phyloP scores from a whole-genome alignment of 2,888 invertebrate species.

The Ochropacha duplaris region DNA sequence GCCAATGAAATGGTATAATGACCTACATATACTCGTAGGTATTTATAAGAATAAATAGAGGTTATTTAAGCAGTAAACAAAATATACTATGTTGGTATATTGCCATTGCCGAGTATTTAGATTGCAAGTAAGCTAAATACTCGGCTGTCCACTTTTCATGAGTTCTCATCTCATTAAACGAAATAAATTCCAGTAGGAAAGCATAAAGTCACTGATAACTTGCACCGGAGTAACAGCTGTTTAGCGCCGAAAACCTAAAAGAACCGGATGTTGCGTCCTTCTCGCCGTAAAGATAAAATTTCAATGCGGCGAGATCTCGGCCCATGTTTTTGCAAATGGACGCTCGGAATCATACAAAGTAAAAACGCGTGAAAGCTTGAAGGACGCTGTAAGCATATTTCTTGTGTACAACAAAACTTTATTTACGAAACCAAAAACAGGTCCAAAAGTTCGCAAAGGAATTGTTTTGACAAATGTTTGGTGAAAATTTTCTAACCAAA shows the following conservation, averaged over 20 bases:
- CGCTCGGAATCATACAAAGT: constrained; percentile 19
- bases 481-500: neutral
- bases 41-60: no score
- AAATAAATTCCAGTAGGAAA: constrained; percentile 26
- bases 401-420: constrained; percentile 1
- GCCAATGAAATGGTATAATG: no score
- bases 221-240: constrained; percentile 13
- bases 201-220: constrained; percentile 21
- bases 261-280: constrained; percentile 43
- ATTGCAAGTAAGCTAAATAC: neutral
- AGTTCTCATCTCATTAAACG: constrained; percentile 32
- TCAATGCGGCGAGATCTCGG: constrained; percentile 29
- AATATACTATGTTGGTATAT: no score
- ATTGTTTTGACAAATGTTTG: neutral
- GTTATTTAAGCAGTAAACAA: no score
- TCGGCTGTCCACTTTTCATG: constrained; percentile 4
- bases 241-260: constrained; percentile 25
- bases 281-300: constrained; percentile 48
- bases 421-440: neutral
- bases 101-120: neutral
- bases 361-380: constrained; percentile 7
- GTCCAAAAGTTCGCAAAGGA: neutral
- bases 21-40: neutral
- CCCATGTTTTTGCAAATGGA: constrained; percentile 24
- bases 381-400: neutral